Evolutionary conservation across 2,888 invertebrate species (phyloP), one percentile per base, ranked within the genome.

Genomic region (Cybosia mesomella): DNA sequence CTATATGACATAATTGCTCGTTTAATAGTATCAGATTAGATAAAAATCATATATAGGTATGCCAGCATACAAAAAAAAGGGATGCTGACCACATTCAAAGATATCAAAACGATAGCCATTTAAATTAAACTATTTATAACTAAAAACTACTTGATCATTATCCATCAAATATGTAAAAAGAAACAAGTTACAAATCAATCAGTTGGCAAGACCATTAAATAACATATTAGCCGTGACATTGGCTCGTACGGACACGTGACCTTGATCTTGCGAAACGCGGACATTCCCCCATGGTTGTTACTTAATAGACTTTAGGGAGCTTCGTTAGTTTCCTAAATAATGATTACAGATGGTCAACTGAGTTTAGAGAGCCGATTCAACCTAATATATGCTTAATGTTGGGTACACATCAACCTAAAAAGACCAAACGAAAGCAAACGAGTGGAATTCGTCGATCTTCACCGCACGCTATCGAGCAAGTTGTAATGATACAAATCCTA

Each of bases 101-200:
- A 43, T 39, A 39, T 43, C 18, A 18, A 43, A 43, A 43, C 1
- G 15, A 43, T 43, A 18, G 43, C 43, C 49, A 49, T 43, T 43
- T 43, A 18, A 43, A 18, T 39, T 5, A 15, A 3, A 15, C 24
- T 5, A 28, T 28, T 28, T 28, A 0, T 18, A 49, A 36, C 21
- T 13, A 28, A 61, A 49, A 49, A 58, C n/a, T 24, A 7, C 13
- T 15, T 36, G 22, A 36, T 22, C 22, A n/a, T 55, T 36, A 36
- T 36, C n/a, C 15, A 64, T 15, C 11, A 13, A 65, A 28, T 18
- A 10, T 58, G n/a, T 13, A 34, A 13, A 21, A 57, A 39, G 39
- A 58, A 59, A 66, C 59, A 24, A 66, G 54, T 66, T 58, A 32
- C 49, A 66, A 18, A n/a, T 5, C 15, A 60, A 53, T 58, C 34